A percentile compares a stretch with the other conserved stretches of the same genome.
Evolutionary conservation across 2,888 invertebrate species (phyloP).

Genomic region (Tubulanus polymorphus): DNA sequence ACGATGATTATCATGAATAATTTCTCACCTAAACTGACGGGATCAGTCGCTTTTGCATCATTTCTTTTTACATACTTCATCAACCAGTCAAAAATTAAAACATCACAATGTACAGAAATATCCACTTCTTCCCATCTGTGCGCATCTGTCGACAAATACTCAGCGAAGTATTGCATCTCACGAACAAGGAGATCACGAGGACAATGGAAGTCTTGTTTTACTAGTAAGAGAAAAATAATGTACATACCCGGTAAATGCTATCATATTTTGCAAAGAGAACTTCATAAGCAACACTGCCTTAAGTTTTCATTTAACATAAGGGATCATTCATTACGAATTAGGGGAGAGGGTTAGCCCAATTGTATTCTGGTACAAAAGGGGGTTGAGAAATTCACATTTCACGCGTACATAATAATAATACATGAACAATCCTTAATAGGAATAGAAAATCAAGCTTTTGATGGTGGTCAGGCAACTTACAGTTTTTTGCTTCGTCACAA

Average conservation of each 20-base stretch:
- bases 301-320: no score
- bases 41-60: slow-evolving; percentile 22
- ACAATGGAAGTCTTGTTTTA: slow-evolving; percentile 84
- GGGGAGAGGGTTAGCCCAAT: no score
- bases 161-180: slow-evolving; percentile 87
- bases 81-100: slow-evolving; percentile 92
- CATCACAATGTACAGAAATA: slow-evolving; percentile 94
- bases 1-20: background rate
- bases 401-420: no score
- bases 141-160: slow-evolving; percentile 50
- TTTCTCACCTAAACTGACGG: slow-evolving; percentile 37
- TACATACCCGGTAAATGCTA: background rate
- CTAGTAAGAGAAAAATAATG: slow-evolving; percentile 26
- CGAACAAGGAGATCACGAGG: slow-evolving; percentile 78
- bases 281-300: no score
- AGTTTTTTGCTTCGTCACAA: slow-evolving; percentile 86
- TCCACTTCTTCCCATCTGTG: slow-evolving; percentile 74
- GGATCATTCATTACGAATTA: no score
- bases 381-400: no score
- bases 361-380: no score
- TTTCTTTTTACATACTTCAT: slow-evolving; percentile 85
- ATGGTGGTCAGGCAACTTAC: no score
- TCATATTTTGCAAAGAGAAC: no score
- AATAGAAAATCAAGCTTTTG: no score
- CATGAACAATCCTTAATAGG: no score